A percentile compares a stretch with the other conserved stretches of the same genome.
These are phyloP conservation scores for Rhynchopsitta pachyrhyncha DNA, from an alignment of 2,113 vertebrate species.

Conservation along the genomic window DNA sequence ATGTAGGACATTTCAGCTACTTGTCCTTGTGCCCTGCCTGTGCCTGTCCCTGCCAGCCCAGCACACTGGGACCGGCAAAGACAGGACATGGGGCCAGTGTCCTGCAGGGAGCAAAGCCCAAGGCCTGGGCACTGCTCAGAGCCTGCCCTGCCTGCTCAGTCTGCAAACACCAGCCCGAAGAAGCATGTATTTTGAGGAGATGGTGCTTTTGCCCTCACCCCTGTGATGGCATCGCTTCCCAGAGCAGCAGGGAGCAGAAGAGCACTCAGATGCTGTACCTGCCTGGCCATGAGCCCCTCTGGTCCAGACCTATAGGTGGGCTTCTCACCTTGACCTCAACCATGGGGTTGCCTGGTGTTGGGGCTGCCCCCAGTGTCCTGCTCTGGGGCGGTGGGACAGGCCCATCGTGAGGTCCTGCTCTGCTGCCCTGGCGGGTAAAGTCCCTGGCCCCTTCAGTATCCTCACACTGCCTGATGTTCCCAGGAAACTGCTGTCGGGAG, in stretches of 20 bases:
- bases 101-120: background rate
- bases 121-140: background rate
- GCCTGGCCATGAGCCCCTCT: accelerated
- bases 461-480: background rate
- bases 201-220: background rate
- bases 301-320: background rate
- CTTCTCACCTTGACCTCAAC: background rate
- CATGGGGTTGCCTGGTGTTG: background rate
- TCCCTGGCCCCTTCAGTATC: accelerated
- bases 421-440: background rate
- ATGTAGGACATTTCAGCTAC: conserved; percentile 14
- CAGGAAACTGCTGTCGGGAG: background rate
- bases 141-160: background rate
- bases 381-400: accelerated
- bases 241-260: background rate
- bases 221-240: accelerated
- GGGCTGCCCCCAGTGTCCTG: background rate
- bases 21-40: conserved; percentile 8
- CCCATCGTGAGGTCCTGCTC: background rate
- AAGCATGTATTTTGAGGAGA: background rate
- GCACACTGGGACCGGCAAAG: background rate
- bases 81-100: background rate
- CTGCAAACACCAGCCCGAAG: background rate
- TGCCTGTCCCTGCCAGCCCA: background rate
- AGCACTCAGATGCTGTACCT: background rate